Conservation (phyloP, 2,888 invertebrate species). For the Xylota segnis region DNA sequence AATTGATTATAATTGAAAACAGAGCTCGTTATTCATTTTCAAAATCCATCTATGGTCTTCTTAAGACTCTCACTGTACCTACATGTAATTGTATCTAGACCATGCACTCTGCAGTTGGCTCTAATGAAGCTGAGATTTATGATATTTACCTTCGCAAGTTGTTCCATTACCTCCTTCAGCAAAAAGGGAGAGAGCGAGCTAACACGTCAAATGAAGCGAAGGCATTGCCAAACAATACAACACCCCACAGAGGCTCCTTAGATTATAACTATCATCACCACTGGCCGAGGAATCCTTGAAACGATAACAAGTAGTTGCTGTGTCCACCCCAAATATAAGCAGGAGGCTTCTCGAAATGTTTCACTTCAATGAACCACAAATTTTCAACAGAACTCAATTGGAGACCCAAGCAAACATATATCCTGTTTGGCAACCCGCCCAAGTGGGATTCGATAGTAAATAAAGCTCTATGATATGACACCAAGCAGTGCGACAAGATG, state of each 20-base stretch:
- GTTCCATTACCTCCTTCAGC: background rate
- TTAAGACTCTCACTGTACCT: background rate
- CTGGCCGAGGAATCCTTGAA: background rate
- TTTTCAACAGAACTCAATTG: conserved; percentile 46
- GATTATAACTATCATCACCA: conserved; percentile 19
- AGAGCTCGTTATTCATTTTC: background rate
- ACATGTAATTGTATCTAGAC: background rate
- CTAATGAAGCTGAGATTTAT: conserved; percentile 11
- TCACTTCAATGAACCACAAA: conserved; percentile 31
- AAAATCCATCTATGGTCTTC: background rate
- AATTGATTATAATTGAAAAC: too few species aligned
- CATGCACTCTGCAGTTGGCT: background rate
- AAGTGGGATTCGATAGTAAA: conserved; percentile 21
- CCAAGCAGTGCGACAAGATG: background rate
- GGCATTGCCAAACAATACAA: background rate
- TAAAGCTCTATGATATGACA: conserved; percentile 26
- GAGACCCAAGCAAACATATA: conserved; percentile 34
- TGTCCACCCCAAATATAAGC: background rate
- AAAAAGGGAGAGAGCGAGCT: conserved; percentile 1
- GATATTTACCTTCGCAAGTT: conserved; percentile 8
- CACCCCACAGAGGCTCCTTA: background rate
- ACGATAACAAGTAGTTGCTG: conserved; percentile 22
- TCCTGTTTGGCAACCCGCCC: conserved; percentile 28
- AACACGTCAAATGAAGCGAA: conserved; percentile 31
- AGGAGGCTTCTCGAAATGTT: conserved; percentile 20